These are phyloP conservation scores for Ligdia adustata DNA, from an alignment of 2,888 invertebrate species.

Conservation along the genomic window DNA sequence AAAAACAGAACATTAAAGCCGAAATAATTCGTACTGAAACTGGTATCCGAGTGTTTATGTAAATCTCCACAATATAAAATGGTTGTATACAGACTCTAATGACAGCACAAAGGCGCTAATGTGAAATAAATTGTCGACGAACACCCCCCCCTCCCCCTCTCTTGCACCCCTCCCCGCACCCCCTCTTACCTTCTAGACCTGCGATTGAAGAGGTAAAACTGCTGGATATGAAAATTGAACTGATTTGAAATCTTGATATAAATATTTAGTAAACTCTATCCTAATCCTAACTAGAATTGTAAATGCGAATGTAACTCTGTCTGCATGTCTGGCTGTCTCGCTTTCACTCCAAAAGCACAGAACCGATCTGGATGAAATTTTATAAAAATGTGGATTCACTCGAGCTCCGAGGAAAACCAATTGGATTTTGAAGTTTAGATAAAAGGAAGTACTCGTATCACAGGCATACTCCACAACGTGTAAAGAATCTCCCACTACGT, in stretches of 20 bases:
- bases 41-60: constrained; percentile 47
- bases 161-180: neutral
- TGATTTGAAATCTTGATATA: neutral
- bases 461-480: too few species aligned
- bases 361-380: too few species aligned
- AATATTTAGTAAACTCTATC: neutral
- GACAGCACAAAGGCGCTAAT: constrained; percentile 72
- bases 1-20: too few species aligned
- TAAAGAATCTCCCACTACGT: too few species aligned
- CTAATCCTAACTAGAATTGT: neutral
- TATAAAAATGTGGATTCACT: too few species aligned
- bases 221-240: constrained; percentile 34
- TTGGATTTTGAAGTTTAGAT: too few species aligned
- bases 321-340: neutral
- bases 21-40: too few species aligned
- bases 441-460: too few species aligned
- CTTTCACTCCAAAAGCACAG: too few species aligned
- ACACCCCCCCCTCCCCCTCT: constrained; percentile 41
- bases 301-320: too few species aligned
- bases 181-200: too few species aligned
- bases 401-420: too few species aligned
- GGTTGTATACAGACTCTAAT: constrained; percentile 60
- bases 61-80: constrained; percentile 34
- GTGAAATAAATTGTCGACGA: constrained; percentile 75
- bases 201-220: neutral